Evolutionary conservation across 35 echinoderm and acorn worm genomes (phyloP), one percentile per base, ranked within the genome.

Genomic region (Apostichopus parvimensis): DNA sequence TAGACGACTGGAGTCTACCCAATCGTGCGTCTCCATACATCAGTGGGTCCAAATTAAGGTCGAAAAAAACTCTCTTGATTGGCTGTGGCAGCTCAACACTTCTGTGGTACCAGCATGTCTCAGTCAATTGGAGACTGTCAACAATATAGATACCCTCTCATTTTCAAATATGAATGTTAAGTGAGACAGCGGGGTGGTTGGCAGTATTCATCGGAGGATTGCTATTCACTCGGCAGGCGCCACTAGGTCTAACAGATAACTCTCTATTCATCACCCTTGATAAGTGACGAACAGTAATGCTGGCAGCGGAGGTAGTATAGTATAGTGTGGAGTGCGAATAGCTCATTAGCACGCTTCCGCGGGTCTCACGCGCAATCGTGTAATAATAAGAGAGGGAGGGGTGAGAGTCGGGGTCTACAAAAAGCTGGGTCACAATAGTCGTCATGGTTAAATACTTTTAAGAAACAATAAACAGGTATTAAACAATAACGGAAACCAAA

Each of bases 111-210:
- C 81, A 84, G 81, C 81, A 84, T 84, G 81, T 84, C 81, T 84
- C 81, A 84, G 81, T 84, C 81, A 84, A 84, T 84, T 84, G 81
- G 81, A 84, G 81, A 84, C 81, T 84, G 81, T 58, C 81, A 84
- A 84, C 81, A 84, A 57, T 84, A 56, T 58, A 84, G 54, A 56
- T 84, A 58, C 54, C 53, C 81, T 84, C 81, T 84, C 81, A 84
- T 84, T 84, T 84, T 84, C 81, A 84, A 84, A 84, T 84, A 84
- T 84, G 81, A 84, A 84, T 84, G 81, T 84, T 84, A 84, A 84
- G 81, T 84, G 81, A 84, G 81, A 84, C 81, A 84, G 81, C 81
- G 24, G 81, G 81, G 81, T 84, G 81, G 81, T 84, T 84, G 81
- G 56, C 6, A 84, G 81, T 84, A 84, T 84, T 84, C 81, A 84